phyloP scores from a whole-genome alignment of 2,888 invertebrate species.

The Andrena haemorrhoa region DNA sequence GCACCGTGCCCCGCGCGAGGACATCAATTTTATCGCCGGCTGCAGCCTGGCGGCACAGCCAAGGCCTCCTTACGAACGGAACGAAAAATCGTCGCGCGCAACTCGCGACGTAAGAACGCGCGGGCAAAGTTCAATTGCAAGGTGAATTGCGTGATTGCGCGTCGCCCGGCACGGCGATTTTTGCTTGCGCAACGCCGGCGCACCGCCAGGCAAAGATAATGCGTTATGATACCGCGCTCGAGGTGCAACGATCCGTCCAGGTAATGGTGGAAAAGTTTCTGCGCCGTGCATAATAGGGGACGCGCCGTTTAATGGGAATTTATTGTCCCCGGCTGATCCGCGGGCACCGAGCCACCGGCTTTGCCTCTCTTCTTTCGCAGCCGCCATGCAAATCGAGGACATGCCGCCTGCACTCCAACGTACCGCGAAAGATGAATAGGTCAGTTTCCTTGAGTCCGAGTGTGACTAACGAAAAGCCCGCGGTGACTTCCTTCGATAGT shows the following conservation, averaged over 20 bases:
- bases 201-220: constrained; percentile 27
- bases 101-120: too few species aligned
- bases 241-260: constrained; percentile 4
- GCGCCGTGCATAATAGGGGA: constrained; percentile 29
- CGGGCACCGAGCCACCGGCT: not conserved
- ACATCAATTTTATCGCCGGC: not conserved
- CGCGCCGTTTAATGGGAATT: constrained; percentile 56
- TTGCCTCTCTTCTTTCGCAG: constrained; percentile 13
- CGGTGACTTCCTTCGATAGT: constrained; percentile 63
- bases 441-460: constrained; percentile 70
- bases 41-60: too few species aligned
- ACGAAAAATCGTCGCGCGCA: too few species aligned
- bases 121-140: too few species aligned
- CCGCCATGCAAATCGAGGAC: constrained; percentile 56
- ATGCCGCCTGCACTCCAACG: constrained; percentile 40
- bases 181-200: constrained; percentile 10
- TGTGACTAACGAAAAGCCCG: constrained; percentile 68
- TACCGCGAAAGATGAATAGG: constrained; percentile 70
- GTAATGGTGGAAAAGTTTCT: constrained; percentile 36
- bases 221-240: constrained; percentile 34
- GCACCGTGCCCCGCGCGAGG: not conserved
- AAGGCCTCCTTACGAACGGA: too few species aligned
- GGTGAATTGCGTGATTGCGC: not conserved
- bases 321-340: constrained; percentile 47
- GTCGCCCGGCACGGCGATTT: constrained; percentile 1